Percentiles rank a stretch among this genome's conserved stretches.
Evolutionary conservation across 2,113 vertebrate genomes (phyloP).

Genomic region (Nipponia nippon): DNA sequence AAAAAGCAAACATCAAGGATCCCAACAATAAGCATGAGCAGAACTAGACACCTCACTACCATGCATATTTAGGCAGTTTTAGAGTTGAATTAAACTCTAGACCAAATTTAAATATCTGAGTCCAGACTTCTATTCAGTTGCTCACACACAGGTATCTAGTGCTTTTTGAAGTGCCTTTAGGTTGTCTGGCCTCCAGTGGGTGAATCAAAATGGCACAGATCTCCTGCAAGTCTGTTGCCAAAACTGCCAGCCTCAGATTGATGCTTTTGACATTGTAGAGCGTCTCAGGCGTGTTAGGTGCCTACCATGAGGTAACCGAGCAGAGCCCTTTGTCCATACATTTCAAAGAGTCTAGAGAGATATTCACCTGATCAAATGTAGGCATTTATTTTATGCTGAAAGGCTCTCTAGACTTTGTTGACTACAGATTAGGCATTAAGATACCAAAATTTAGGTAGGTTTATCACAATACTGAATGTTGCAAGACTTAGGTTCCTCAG

Average conservation of each 20-base stretch:
- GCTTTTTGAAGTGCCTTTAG: background rate
- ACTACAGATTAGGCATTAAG: background rate
- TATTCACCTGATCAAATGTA: background rate
- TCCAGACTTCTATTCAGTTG: background rate
- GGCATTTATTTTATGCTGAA: background rate
- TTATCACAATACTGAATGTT: background rate
- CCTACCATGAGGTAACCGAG: fast-evolving
- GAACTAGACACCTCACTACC: background rate
- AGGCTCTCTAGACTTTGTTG: background rate
- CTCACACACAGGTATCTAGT: background rate
- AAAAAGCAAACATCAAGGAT: background rate
- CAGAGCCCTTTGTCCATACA: background rate
- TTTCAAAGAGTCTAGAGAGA: background rate
- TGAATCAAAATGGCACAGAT: background rate
- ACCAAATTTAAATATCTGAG: background rate
- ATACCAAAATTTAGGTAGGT: background rate
- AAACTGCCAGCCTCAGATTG: background rate
- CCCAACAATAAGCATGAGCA: background rate
- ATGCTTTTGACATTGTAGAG: background rate
- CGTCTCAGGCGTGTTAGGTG: background rate
- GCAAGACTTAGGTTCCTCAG: background rate
- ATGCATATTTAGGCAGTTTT: background rate
- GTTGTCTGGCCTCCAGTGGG: background rate
- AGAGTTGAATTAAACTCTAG: background rate
- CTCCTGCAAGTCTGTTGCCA: background rate